Base-by-base conservation (phyloP, 2,113 vertebrate genomes). In the Epinephelus moara region DNA sequence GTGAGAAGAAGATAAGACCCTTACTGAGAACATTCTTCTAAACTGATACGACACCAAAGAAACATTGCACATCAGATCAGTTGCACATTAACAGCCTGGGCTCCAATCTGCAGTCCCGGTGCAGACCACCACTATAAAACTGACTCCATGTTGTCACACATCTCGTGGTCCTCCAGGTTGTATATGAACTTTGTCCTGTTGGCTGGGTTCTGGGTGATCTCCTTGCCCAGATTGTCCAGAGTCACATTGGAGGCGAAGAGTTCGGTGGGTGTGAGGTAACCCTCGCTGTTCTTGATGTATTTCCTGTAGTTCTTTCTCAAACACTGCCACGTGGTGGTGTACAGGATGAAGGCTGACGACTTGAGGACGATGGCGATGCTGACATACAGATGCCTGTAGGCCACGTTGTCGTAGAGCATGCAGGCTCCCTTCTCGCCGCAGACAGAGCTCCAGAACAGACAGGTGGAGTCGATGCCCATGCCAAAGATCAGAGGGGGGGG, bases 381-480 rank as follows among this genome's bases (percentile, higher is more conserved):
- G 83, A 96, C 94, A 6, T 96, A 96, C 68, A 96, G 94, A 33
- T 95, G 94, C 77, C 95, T 90, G 89, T 96, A 96, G 47, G 95
- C 90, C 83, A 94, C 93, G 17, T 96, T 96, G 90, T 96, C 92
- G 52, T 96, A 96, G 62, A 96, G 89, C 93, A 95, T 88, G 82
- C 95, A 96, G 63, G 95, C 94, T 4, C 95, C 94, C 73, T 92
- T 92, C 71, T 95, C 92, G 1, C 94, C 95, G 9, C 95, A 96
- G 37, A 94, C 94, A 0, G 93, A 91, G 85, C 94, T 95, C 95
- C 95, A 96, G 88, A 94, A 93, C 57, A 96, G 93, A 71, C 95
- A 96, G 70, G 95, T 95, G 70, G 95, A 96, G 90, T 96, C 95
- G 80, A 96, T 96, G 82, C 95, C 95, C 87, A 95, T 95, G 55